Conservation (phyloP, 2,797 vertebrate genomes). For the Allobates femoralis region DNA sequence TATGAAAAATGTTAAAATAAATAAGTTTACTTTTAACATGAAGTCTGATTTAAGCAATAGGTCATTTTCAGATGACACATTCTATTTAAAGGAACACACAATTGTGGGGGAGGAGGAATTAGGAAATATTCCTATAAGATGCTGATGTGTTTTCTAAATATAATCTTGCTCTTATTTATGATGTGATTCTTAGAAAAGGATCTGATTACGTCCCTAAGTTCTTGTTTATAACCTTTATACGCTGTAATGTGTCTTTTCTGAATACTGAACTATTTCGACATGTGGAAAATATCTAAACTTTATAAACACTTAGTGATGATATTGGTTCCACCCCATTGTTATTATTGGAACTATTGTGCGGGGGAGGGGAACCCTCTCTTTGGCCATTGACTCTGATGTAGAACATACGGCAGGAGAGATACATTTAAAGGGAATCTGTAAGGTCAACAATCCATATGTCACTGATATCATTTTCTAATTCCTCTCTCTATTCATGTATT, state of each 20-base stretch:
- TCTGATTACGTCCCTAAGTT: neutral
- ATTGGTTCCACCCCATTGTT: neutral
- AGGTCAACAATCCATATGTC: too few species aligned
- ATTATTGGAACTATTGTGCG: neutral
- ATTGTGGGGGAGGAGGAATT: too few species aligned
- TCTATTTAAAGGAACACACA: neutral
- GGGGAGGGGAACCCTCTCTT: neutral
- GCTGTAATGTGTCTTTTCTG: neutral
- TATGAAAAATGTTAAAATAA: neutral
- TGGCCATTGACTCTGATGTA: neutral
- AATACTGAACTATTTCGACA: neutral
- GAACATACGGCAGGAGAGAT: neutral
- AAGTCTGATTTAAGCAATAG: neutral
- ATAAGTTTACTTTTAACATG: neutral
- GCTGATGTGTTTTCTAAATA: constrained; percentile 24
- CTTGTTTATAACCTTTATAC: constrained; percentile 32
- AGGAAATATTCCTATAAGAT: neutral
- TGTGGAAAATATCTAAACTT: constrained; percentile 45
- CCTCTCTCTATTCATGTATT: too few species aligned
- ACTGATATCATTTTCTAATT: too few species aligned
- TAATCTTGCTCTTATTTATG: neutral
- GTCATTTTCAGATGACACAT: too few species aligned
- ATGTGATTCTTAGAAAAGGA: neutral
- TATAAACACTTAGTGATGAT: neutral
- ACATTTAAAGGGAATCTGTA: neutral